A percentile compares a stretch with the other conserved stretches of the same genome.
Conservation (phyloP, 2,888 invertebrate species). For the Keiferia lycopersicella region DNA sequence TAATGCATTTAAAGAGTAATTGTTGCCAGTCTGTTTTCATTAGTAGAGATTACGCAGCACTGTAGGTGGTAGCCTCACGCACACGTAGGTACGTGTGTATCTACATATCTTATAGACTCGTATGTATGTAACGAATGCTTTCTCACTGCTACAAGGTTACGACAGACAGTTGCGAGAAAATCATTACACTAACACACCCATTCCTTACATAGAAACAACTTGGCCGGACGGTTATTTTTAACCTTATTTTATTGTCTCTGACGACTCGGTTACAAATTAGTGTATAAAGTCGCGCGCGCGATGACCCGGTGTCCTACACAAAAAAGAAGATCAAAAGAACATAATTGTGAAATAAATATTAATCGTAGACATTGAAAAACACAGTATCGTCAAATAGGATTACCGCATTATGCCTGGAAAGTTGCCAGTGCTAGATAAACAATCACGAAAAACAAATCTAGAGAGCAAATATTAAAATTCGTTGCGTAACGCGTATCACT, state of each 20-base stretch:
- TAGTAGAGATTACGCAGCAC: constrained; percentile 46
- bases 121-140: constrained; percentile 52
- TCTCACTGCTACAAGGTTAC: constrained; percentile 60
- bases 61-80: constrained; percentile 36
- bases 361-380: not conserved
- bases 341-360: not conserved
- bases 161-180: constrained; percentile 54
- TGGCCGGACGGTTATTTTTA: constrained; percentile 4
- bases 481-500: constrained; percentile 10
- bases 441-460: constrained; percentile 10
- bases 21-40: constrained; percentile 41
- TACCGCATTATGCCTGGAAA: constrained; percentile 14
- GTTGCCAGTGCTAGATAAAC: constrained; percentile 9
- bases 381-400: constrained; percentile 9
- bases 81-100: constrained; percentile 32
- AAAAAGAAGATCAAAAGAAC: not conserved
- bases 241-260: not conserved
- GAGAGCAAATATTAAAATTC: constrained; percentile 12
- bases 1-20: constrained; percentile 43
- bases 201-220: constrained; percentile 34
- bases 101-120: constrained; percentile 28
- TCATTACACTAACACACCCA: constrained; percentile 54
- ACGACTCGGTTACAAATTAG: no score
- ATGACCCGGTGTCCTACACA: no score
- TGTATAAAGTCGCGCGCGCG: no score